Conservation (phyloP, 2,888 invertebrate species). For the Caradrina clavipalpis region DNA sequence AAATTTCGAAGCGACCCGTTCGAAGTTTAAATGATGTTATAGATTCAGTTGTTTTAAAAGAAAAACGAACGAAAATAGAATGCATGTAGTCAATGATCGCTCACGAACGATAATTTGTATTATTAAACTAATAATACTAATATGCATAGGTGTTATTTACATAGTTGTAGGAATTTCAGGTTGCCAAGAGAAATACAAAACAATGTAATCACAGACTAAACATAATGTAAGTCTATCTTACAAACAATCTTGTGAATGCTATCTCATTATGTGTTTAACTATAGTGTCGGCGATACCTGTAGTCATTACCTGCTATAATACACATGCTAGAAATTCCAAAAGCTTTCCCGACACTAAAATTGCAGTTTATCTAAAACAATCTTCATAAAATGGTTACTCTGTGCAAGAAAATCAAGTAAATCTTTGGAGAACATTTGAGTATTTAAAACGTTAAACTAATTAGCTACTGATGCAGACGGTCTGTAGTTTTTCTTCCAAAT, state of each 20-base stretch:
- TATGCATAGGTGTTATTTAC: neutral
- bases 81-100: conserved; percentile 7
- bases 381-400: neutral
- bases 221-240: conserved; percentile 9
- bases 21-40: conserved; percentile 1
- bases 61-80: neutral
- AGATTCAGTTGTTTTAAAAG: neutral
- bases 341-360: neutral
- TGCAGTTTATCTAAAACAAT: neutral
- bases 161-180: neutral
- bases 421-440: conserved; percentile 1
- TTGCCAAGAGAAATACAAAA: conserved; percentile 33
- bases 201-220: conserved; percentile 39
- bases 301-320: conserved; percentile 3
- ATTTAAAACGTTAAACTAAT: conserved; percentile 29
- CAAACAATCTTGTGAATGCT: conserved; percentile 37
- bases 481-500: conserved; percentile 37
- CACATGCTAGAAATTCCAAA: conserved; percentile 4
- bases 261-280: conserved; percentile 30
- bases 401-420: conserved; percentile 13
- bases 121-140: conserved; percentile 20
- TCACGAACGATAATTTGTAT: conserved; percentile 19
- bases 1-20: neutral
- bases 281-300: conserved; percentile 23
- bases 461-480: conserved; percentile 26